Evolutionary conservation across 2,797 vertebrate genomes (phyloP), one percentile per base, ranked within the genome.

Genomic region (Sebastiscus tertius): DNA sequence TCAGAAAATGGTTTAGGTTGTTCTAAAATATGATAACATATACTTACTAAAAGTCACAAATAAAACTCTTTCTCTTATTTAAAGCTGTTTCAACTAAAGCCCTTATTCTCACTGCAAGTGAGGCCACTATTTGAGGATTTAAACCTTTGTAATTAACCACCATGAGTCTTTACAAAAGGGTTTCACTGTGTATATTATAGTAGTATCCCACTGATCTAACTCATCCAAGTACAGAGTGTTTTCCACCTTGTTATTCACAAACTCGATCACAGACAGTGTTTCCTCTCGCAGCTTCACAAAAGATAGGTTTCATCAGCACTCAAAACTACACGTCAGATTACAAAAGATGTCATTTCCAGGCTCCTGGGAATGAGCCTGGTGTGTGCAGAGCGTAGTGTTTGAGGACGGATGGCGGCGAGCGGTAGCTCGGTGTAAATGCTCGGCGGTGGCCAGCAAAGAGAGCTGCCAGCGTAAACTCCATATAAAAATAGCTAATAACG

Each of bases 401-500:
- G 74, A 74, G 72, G 80, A 79, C 39, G 67, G 68, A 75, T 55
- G 76, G 73, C 75, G 62, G 76, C 1, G 42, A 84, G 77, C 31
- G 10, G 52, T 22, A 72, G 79, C 75, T 75, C 74, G n/a, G 84
- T 60, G 77, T 72, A 72, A 89, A 82, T 3, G 46, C 49, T 82
- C 33, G 1, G 80, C 13, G 36, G 83, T 78, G 78, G 87, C 79
- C 78, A 42, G 85, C 78, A 84, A 29, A 80, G 84, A 82, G 81
- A 87, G 89, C 42, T 67, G 81, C 75, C 67, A 68, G 80, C n/a
- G 84, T 92, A 90, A 93, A 92, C 84, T 71, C 82, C 71, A 56
- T 72, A 70, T 88, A 93, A 90, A 94, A 92, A 92, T 92, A 93
- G 88, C 87, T 84, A 89, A 90, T 89, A 89, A 93, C 82, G 86